Conservation (phyloP, 2,797 vertebrate species). For the Sebastes iracundus region DNA sequence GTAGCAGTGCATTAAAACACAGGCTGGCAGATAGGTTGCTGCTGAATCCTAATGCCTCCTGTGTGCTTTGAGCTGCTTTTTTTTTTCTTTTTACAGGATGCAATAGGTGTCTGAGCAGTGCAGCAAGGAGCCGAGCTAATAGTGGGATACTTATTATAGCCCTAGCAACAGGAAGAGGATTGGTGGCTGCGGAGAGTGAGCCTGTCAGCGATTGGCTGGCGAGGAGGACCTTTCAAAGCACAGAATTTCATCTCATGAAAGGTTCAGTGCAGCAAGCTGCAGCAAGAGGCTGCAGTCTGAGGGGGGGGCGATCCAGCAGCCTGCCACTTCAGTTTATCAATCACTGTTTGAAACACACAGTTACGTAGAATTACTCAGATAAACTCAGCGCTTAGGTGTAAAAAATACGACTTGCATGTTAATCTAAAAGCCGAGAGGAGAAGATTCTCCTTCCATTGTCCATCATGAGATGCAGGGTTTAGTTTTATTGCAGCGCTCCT, state of each 20-base stretch:
- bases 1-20: constrained; percentile 57
- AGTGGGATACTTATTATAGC: constrained; percentile 81
- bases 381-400: neutral
- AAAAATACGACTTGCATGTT: neutral
- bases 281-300: constrained; percentile 75
- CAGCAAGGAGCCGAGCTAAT: constrained; percentile 71
- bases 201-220: constrained; percentile 78
- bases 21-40: constrained; percentile 39
- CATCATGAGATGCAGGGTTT: neutral
- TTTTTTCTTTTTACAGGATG: constrained; percentile 74
- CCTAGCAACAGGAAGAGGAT: constrained; percentile 83
- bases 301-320: constrained; percentile 50
- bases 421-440: neutral
- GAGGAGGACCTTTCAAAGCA: constrained; percentile 69
- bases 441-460: neutral
- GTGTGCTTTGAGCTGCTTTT: constrained; percentile 61
- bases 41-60: constrained; percentile 70
- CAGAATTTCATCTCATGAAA: constrained; percentile 82
- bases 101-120: constrained; percentile 80
- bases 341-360: constrained; percentile 41
- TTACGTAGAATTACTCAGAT: constrained; percentile 27
- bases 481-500: neutral
- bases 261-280: constrained; percentile 80
- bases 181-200: constrained; percentile 71
- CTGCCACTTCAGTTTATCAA: constrained; percentile 55